A percentile compares a stretch with the other conserved stretches of the same genome.
Conservation (phyloP, 23 tunicate species). For the Ascidia mentula region DNA sequence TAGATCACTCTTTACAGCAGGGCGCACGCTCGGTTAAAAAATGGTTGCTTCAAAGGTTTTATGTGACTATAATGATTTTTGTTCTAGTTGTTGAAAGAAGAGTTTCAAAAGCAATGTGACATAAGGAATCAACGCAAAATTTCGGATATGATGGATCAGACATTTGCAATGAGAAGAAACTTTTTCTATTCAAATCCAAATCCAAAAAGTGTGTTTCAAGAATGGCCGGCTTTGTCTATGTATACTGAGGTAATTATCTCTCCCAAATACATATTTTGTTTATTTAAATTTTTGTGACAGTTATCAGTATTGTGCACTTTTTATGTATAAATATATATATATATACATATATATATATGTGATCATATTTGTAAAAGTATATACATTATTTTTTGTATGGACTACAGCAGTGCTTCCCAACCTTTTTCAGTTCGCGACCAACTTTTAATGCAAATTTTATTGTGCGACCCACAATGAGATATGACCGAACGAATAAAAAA, state of each 20-base stretch:
- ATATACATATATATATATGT: neutral
- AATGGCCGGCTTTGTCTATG: slow-evolving; percentile 18
- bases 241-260: slow-evolving; percentile 17
- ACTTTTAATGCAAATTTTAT: too few species aligned
- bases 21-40: too few species aligned
- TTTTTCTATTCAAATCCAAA: slow-evolving; percentile 1
- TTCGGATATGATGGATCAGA: slow-evolving; percentile 17
- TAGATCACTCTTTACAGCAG: neutral
- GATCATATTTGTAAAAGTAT: neutral
- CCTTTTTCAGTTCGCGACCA: too few species aligned
- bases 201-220: neutral
- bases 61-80: neutral
- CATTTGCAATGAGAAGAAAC: slow-evolving; percentile 11
- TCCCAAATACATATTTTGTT: neutral
- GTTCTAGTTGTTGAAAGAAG: slow-evolving; percentile 17
- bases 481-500: too few species aligned
- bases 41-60: neutral
- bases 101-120: slow-evolving; percentile 9
- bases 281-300: neutral
- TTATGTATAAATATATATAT: neutral
- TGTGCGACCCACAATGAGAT: too few species aligned
- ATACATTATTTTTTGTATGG: neutral
- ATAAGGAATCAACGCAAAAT: slow-evolving; percentile 5
- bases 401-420: too few species aligned
- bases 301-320: neutral